These are phyloP conservation scores for Grallaria varia DNA, from an alignment of 2,113 vertebrate genomes.

Conservation along the genomic window DNA sequence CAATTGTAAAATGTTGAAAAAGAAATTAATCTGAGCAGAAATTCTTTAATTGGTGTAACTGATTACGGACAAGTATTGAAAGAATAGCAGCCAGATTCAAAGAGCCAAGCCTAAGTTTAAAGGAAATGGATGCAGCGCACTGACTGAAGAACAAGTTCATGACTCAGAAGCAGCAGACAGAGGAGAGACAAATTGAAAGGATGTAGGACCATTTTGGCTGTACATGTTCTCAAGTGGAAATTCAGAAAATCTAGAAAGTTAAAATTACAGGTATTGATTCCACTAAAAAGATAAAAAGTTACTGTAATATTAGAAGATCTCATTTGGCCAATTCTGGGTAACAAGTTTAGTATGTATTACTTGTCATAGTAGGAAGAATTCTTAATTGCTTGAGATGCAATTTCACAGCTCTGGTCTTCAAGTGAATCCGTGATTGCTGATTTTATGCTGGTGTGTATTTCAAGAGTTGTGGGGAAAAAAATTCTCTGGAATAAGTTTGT, in stretches of 20 bases:
- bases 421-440: background rate
- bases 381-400: constrained; percentile 2
- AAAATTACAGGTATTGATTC: background rate
- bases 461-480: background rate
- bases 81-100: background rate
- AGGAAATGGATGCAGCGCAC: background rate
- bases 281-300: background rate
- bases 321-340: background rate
- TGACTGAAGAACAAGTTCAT: background rate
- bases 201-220: background rate
- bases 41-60: background rate
- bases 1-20: background rate
- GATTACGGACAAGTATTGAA: background rate
- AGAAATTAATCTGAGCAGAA: background rate
- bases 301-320: background rate
- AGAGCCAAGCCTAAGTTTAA: background rate
- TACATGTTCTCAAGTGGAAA: background rate
- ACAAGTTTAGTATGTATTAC: background rate
- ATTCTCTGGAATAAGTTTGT: background rate
- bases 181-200: background rate
- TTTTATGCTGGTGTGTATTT: background rate
- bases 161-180: background rate
- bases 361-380: background rate
- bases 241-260: background rate
- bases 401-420: background rate